Evolutionary conservation across 2,797 vertebrate species (phyloP).

Genomic region (Syngnathus rostellatus): DNA sequence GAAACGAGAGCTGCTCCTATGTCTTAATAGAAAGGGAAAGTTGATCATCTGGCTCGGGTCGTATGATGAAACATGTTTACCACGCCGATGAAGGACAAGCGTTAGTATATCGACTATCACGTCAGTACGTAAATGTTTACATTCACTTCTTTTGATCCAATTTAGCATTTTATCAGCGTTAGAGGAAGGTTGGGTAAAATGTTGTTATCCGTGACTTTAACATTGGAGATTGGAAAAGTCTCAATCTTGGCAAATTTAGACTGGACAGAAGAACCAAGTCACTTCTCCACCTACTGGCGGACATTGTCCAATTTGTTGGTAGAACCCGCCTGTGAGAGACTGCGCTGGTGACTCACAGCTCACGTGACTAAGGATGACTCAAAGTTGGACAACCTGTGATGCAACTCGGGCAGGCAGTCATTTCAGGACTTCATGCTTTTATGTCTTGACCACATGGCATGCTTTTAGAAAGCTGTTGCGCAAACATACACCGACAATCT

Average conservation of each 20-base stretch:
- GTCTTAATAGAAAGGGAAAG: constrained; percentile 34
- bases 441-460: constrained; percentile 13
- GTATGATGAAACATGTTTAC: constrained; percentile 3
- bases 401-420: constrained; percentile 28
- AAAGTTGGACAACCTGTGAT: constrained; percentile 41
- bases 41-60: constrained; percentile 26
- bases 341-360: constrained; percentile 48
- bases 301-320: constrained; percentile 24
- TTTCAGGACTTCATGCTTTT: constrained; percentile 4
- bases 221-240: not conserved
- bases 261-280: not conserved
- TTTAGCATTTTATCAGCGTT: no score
- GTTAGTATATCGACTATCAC: not conserved
- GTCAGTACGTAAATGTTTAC: not conserved
- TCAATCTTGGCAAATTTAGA: not conserved
- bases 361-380: constrained; percentile 48
- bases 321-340: constrained; percentile 30
- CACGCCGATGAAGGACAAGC: not conserved
- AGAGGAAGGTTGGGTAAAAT: not conserved
- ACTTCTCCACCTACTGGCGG: not conserved
- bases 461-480: not conserved
- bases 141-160: not conserved
- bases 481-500: not conserved
- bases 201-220: not conserved
- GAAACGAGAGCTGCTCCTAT: constrained; percentile 32